Evolutionary conservation across 2,888 invertebrate species (phyloP).

Genomic region (Drymonia ruficornis): DNA sequence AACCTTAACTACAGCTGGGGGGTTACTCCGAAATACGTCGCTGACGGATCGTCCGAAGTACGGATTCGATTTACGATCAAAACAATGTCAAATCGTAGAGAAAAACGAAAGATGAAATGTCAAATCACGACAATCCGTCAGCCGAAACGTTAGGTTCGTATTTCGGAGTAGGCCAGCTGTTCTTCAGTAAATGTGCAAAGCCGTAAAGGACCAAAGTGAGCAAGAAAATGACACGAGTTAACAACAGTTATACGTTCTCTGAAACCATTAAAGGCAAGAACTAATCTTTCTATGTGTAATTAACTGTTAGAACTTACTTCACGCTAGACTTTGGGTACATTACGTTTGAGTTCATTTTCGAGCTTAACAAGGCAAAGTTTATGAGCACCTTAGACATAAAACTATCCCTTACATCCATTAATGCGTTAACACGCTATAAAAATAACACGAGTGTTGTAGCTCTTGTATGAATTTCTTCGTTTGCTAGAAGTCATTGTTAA

Average conservation of each 20-base stretch:
- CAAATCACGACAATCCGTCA: no score
- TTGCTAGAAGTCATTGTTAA: no score
- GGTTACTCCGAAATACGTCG: no score
- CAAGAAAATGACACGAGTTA: constrained; percentile 2
- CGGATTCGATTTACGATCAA: no score
- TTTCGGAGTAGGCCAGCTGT: no score
- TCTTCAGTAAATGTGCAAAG: neutral
- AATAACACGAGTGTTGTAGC: constrained; percentile 20
- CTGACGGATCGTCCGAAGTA: no score
- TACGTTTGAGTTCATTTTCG: neutral
- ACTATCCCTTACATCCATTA: constrained; percentile 16
- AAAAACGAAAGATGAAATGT: no score
- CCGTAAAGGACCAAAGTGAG: neutral
- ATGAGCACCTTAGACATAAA: neutral
- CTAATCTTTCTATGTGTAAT: neutral
- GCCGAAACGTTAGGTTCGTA: no score
- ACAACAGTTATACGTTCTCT: neutral
- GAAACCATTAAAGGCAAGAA: neutral
- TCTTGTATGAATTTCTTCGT: no score
- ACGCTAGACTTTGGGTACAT: neutral
- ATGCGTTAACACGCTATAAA: constrained; percentile 40
- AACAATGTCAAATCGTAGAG: no score
- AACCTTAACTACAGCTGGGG: no score
- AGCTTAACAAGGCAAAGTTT: neutral
- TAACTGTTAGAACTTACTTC: neutral